Percentiles rank a stretch among this genome's conserved stretches.
These are phyloP conservation scores for Oriolus oriolus DNA, from an alignment of 2,113 vertebrate species.

Conservation along the genomic window DNA sequence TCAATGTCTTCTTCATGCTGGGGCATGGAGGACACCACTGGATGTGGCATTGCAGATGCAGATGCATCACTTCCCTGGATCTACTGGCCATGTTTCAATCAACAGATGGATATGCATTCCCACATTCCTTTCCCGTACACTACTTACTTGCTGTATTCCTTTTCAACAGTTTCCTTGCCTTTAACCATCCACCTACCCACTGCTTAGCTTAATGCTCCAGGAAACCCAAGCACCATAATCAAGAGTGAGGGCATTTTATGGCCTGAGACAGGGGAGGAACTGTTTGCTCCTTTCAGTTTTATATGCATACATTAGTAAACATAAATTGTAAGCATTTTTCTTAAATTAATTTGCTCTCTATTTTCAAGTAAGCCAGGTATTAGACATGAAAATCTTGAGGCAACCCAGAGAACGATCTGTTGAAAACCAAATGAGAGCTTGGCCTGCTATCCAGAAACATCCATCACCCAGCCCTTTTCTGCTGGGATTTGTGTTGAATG, in stretches of 20 bases:
- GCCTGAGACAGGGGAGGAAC: neutral
- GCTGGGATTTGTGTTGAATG: conserved; percentile 69
- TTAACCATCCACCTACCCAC: neutral
- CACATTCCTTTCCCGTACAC: neutral
- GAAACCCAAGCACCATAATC: neutral
- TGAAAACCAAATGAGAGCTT: conserved; percentile 64
- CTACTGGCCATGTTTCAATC: neutral
- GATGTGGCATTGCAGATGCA: neutral
- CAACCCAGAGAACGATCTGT: conserved; percentile 25
- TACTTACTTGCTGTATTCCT: neutral
- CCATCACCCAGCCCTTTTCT: conserved; percentile 63
- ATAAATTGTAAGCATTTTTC: neutral
- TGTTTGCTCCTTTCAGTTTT: neutral
- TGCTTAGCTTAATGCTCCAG: neutral
- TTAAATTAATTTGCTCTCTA: neutral
- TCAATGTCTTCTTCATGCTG: neutral
- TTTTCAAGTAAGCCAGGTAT: conserved; percentile 19
- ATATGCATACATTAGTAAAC: neutral
- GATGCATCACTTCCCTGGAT: neutral
- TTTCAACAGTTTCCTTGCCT: neutral
- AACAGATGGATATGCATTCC: neutral
- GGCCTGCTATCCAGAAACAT: conserved; percentile 62
- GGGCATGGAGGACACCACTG: neutral
- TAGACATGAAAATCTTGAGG: conserved; percentile 2
- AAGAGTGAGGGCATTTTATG: neutral